Evolutionary conservation across 1,140 invertebrate genomes (phyloP).

Genomic region (Tetragonula clypearis): DNA sequence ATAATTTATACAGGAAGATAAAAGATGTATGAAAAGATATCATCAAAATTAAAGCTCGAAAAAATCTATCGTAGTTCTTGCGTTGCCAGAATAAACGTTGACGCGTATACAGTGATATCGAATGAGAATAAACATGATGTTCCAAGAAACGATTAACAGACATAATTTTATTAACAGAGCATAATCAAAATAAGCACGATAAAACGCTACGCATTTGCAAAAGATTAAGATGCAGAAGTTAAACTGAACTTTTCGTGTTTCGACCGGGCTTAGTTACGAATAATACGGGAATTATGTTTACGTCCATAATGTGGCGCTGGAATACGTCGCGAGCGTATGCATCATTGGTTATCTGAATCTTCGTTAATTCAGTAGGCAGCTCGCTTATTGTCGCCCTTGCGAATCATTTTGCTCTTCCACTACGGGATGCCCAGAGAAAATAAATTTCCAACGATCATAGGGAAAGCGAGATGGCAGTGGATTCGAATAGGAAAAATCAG

Average conservation of each 20-base stretch:
- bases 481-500: not conserved
- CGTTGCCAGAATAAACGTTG: not conserved
- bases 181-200: not conserved
- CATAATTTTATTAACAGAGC: not conserved
- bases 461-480: not conserved
- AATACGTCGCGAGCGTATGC: not conserved
- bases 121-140: not conserved
- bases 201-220: not conserved
- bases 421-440: not conserved
- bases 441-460: slow-evolving; percentile 14
- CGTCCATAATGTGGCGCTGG: not conserved
- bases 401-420: not conserved
- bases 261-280: not conserved
- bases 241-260: not conserved
- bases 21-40: no score
- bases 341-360: not conserved
- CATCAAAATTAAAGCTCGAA: not conserved
- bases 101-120: not conserved
- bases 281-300: not conserved
- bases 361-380: not conserved
- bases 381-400: no score
- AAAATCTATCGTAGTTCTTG: not conserved
- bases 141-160: not conserved
- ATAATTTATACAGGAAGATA: no score
- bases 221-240: not conserved